These are phyloP conservation scores for Eriosoma lanigerum DNA, from an alignment of 1,140 invertebrate genomes.

Conservation along the genomic window DNA sequence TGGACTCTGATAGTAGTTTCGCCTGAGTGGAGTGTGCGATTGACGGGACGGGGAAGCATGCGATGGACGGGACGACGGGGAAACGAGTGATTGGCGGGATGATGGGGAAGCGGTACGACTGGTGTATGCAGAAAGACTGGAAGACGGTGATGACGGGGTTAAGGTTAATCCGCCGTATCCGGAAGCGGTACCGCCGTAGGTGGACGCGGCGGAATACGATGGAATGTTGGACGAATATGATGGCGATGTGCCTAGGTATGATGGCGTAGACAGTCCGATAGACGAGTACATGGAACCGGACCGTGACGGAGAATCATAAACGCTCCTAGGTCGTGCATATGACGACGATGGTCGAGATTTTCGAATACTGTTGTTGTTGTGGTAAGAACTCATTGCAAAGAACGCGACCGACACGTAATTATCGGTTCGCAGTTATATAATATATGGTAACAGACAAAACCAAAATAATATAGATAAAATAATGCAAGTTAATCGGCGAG, in stretches of 20 bases:
- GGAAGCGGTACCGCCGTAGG: constrained; percentile 66
- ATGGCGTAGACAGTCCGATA: constrained; percentile 3
- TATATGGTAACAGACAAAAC: background rate
- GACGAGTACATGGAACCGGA: constrained; percentile 31
- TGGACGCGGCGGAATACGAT: constrained; percentile 56
- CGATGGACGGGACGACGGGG: constrained; percentile 1
- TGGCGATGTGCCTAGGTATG: constrained; percentile 20
- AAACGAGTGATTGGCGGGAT: background rate
- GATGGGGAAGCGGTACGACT: background rate
- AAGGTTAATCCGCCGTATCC: constrained; percentile 66
- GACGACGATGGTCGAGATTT: constrained; percentile 43
- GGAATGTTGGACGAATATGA: constrained; percentile 33
- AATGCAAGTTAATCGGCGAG: background rate
- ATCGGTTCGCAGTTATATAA: too few species aligned
- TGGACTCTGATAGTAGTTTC: constrained; percentile 38
- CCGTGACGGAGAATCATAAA: constrained; percentile 50
- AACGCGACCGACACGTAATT: background rate
- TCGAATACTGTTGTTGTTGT: constrained; percentile 37
- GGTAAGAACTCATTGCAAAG: constrained; percentile 25
- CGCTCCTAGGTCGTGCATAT: constrained; percentile 40
- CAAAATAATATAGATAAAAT: background rate
- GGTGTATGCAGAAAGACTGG: constrained; percentile 32
- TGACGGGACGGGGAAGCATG: constrained; percentile 41
- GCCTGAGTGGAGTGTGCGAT: background rate
- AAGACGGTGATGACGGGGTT: constrained; percentile 58